phyloP scores from a whole-genome alignment of 2,113 vertebrate genomes.

The Triplophysa rosa region DNA sequence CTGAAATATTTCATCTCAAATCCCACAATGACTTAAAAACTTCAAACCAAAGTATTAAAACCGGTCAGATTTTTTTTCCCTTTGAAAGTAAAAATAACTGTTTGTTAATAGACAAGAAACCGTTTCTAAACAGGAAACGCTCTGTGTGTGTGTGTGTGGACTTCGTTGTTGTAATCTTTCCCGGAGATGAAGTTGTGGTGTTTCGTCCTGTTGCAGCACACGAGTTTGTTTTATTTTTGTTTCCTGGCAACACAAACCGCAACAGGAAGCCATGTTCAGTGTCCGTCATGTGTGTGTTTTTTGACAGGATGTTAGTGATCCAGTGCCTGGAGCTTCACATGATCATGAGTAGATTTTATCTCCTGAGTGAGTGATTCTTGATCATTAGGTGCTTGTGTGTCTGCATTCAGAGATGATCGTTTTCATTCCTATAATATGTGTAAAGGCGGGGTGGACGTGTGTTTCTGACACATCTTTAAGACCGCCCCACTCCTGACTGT shows the following conservation, averaged over 20 bases:
- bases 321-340: too few species aligned
- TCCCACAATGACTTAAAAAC: too few species aligned
- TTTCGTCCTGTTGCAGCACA: neutral
- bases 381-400: neutral
- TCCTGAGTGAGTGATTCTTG: neutral
- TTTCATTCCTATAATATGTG: neutral
- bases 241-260: slow-evolving; percentile 25
- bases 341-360: too few species aligned
- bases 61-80: too few species aligned
- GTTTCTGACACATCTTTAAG: neutral
- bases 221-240: slow-evolving; percentile 28
- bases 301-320: too few species aligned
- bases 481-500: too few species aligned
- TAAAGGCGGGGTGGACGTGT: neutral
- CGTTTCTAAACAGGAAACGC: too few species aligned
- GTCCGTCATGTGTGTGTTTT: neutral
- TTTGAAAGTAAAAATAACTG: too few species aligned
- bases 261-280: slow-evolving; percentile 50
- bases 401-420: neutral
- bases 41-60: too few species aligned
- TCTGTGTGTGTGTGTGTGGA: too few species aligned
- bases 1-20: too few species aligned
- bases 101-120: too few species aligned
- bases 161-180: neutral
- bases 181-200: neutral